phyloP scores from a whole-genome alignment of 2,113 vertebrate species.

The Ornithorhynchus anatinus region DNA sequence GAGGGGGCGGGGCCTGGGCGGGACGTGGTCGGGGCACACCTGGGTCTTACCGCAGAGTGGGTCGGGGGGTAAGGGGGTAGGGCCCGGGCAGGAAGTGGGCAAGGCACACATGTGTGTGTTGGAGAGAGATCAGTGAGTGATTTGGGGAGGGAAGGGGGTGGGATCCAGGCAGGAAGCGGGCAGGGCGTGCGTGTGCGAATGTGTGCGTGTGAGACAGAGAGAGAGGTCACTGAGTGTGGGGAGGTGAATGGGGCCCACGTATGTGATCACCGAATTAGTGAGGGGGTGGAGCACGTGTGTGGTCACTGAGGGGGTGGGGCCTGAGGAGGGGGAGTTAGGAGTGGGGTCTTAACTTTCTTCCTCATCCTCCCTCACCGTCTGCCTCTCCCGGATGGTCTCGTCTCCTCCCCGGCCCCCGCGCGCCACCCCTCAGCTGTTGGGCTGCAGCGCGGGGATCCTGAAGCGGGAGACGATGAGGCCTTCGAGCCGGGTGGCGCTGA shows the following conservation, averaged over 20 bases:
- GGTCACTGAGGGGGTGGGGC: neutral
- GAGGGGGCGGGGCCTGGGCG: neutral
- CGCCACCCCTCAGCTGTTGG: conserved; percentile 70
- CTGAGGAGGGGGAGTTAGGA: neutral
- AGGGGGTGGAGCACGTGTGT: neutral
- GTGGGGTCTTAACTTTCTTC: fast-evolving
- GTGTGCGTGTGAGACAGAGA: too few species aligned
- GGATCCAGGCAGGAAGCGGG: neutral
- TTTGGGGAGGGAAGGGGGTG: fast-evolving
- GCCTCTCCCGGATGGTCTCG: neutral
- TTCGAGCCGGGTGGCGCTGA: conserved; percentile 85
- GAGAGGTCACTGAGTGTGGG: too few species aligned
- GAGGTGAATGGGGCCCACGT: too few species aligned
- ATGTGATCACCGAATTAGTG: neutral
- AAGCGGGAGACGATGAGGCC: conserved; percentile 93
- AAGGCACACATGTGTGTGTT: too few species aligned
- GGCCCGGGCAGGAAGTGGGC: neutral
- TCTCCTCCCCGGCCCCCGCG: too few species aligned
- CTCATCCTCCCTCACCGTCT: neutral
- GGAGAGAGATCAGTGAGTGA: neutral
- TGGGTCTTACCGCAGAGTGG: neutral
- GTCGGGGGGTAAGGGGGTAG: neutral
- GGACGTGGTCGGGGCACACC: too few species aligned
- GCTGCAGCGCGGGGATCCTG: conserved; percentile 79
- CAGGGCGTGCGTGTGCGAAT: neutral